Conservation (phyloP, 2,113 vertebrate species). For the Pseudopipra pipra region DNA sequence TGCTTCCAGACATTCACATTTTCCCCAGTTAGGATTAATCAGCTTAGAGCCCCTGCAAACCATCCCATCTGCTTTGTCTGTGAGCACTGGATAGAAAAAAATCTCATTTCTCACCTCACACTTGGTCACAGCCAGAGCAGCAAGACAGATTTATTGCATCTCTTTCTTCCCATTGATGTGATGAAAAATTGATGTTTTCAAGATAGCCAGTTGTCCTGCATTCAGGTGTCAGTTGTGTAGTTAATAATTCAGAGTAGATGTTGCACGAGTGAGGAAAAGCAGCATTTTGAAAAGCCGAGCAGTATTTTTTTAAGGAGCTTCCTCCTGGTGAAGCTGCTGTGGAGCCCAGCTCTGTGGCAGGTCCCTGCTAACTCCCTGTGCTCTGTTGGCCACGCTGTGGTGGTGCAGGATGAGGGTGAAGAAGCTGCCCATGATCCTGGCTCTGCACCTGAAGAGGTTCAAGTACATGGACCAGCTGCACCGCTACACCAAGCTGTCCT, state of each 20-base stretch:
- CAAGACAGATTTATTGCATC: background rate
- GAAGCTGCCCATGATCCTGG: slow-evolving; percentile 92
- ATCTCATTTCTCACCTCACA: background rate
- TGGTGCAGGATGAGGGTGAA: slow-evolving; percentile 87
- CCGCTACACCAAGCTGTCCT: slow-evolving; percentile 93
- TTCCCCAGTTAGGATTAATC: background rate
- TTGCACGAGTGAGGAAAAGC: background rate
- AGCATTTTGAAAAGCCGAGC: background rate
- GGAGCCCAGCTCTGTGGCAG: background rate
- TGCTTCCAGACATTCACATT: background rate
- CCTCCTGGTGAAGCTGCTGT: accelerated
- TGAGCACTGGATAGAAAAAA: background rate
- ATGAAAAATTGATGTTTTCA: background rate
- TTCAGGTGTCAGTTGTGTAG: background rate
- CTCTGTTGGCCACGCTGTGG: accelerated
- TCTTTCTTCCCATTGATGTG: background rate
- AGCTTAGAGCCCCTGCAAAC: background rate
- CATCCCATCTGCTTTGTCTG: background rate
- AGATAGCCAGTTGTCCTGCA: background rate
- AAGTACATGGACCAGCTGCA: slow-evolving; percentile 97
- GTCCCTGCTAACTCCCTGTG: background rate
- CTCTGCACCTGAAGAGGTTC: slow-evolving; percentile 91
- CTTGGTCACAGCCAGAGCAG: background rate
- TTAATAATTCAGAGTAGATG: background rate
- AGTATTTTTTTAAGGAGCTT: background rate